Conservation (phyloP, 2,113 vertebrate genomes). For the Mirza zaza region DNA sequence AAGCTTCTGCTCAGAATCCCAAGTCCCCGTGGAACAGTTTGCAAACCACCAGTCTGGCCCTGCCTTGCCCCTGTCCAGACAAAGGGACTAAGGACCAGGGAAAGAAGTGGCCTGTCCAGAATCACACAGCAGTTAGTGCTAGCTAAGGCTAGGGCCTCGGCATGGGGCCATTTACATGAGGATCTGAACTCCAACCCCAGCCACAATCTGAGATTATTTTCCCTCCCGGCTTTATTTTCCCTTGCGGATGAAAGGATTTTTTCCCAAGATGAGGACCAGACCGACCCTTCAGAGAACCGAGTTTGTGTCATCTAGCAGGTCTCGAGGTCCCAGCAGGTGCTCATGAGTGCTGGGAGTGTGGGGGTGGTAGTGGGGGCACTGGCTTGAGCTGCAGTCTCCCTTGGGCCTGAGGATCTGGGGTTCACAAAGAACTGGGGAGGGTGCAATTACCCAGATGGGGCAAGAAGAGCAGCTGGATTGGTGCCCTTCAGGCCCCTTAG, state of each 20-base stretch:
- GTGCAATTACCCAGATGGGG: not conserved
- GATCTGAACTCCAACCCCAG: not conserved
- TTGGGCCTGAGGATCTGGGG: not conserved
- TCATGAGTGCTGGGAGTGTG: not conserved
- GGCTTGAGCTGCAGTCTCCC: not conserved
- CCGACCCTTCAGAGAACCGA: not conserved
- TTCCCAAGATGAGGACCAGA: not conserved
- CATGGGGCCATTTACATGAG: rapidly evolving
- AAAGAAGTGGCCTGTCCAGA: not conserved
- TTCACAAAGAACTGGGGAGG: not conserved
- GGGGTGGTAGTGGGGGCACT: too few relatives aligned
- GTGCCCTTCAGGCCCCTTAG: not conserved
- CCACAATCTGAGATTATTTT: rapidly evolving
- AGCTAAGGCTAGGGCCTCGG: not conserved
- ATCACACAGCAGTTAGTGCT: not conserved
- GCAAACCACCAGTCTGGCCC: not conserved
- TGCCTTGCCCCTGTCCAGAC: not conserved
- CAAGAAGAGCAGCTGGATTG: not conserved
- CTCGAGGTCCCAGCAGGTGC: not conserved
- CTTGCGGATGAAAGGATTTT: not conserved
- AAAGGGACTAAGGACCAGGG: not conserved
- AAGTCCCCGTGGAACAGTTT: not conserved
- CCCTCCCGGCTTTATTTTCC: not conserved
- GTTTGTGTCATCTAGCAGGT: not conserved
- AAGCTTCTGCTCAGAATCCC: not conserved